Base-by-base conservation (phyloP, 2,113 vertebrate genomes). In the Rhea pennata region DNA sequence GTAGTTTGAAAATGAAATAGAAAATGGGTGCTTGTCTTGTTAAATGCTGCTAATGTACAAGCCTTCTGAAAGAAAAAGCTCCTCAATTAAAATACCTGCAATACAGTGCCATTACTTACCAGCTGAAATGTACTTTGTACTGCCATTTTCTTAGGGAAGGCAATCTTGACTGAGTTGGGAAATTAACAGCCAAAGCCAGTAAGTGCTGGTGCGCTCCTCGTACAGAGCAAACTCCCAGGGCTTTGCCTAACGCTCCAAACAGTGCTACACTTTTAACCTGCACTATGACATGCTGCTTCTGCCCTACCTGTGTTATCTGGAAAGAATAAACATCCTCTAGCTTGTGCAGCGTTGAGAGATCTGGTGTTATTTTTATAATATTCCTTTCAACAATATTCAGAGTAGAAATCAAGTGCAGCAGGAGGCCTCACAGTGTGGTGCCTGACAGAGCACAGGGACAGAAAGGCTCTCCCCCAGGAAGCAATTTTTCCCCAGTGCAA, bases 1-100 rank as follows among this genome's bases (percentile, higher is more conserved):
- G 70, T 93, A 72, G 79, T 62, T 90, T 78, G 65, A 72, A 94
- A 93, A 94, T 87, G 69, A 92, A 95, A 93, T 69, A 74, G 90
- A 59, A 96, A 95, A 78, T 12, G 88, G 80, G 83, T 61, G 42
- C 76, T 87, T 90, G 90, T 88, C 59, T 85, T 94, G 56, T 44
- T 96, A 71, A 96, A 86, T 11, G 59, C 83, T 83, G 77, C 91
- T 94, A 95, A 97, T 82, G 67, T 67, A 92, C 67, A 48, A 54
- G 75, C 67, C 53, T 94, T 61, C 87, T n/a, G 66, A 90, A 96
- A 69, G 11, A 87, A 94, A 90, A 87, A 80, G 91, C 86, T 74
- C 29, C 85, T 90, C 82, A 90, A 91, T 93, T 96, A 89, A 79
- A 91, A 75, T 59, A 13, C 88, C 58, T 70, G 44, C 90, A 91